Conservation (phyloP, 1,140 invertebrate species). For the Harpegnathos saltator region DNA sequence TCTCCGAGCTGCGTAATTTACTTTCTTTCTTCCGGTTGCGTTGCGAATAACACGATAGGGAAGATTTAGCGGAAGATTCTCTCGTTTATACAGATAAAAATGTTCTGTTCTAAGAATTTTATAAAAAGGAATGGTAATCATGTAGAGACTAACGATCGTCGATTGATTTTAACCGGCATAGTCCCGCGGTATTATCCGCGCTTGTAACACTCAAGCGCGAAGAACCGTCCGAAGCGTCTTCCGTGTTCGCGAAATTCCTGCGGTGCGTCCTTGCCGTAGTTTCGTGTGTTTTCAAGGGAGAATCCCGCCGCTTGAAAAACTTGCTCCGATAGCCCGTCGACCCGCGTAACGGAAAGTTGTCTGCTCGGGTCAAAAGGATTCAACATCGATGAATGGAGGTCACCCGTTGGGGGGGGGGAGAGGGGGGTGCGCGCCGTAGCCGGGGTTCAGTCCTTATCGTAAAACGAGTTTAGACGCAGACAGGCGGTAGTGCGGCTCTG, state of each 20-base stretch:
- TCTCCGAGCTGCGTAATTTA: too few species aligned
- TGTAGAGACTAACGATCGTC: too few species aligned
- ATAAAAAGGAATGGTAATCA: too few species aligned
- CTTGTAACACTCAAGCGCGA: neutral
- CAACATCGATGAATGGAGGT: conserved; percentile 63
- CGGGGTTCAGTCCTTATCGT: conserved; percentile 80
- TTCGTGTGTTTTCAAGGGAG: conserved; percentile 41
- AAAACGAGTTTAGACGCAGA: conserved; percentile 80
- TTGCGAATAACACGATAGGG: too few species aligned
- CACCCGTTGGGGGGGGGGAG: conserved; percentile 37
- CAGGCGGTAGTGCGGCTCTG: conserved; percentile 71
- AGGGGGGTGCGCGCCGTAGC: conserved; percentile 55
- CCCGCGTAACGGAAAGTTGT: conserved; percentile 60
- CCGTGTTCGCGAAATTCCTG: conserved; percentile 43
- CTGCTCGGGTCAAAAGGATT: conserved; percentile 73
- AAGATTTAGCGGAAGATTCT: too few species aligned
- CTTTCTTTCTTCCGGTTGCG: too few species aligned
- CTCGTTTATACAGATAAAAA: too few species aligned
- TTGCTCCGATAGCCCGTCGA: conserved; percentile 46
- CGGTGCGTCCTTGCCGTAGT: conserved; percentile 1
- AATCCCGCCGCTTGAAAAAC: conserved; percentile 54
- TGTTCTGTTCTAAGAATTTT: too few species aligned
- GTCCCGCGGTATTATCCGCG: too few species aligned
- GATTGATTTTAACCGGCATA: too few species aligned
- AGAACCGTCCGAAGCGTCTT: neutral